Conservation (phyloP, 2,888 invertebrate genomes). For the Nymphalis urticae region DNA sequence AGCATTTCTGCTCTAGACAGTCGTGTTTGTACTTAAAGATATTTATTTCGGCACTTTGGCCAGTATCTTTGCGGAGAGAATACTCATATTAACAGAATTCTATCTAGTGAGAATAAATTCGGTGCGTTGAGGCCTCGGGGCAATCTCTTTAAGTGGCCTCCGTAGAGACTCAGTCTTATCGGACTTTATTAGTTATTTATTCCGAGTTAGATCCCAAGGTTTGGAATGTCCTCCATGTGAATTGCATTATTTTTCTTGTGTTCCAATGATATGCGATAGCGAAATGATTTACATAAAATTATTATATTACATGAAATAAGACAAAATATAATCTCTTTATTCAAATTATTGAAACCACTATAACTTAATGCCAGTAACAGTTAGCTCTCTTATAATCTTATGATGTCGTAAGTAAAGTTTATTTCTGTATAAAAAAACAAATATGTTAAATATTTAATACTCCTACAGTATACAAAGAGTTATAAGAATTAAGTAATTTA, state of each 20-base stretch:
- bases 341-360: no score
- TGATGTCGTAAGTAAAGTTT: no score
- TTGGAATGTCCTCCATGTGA: constrained; percentile 59
- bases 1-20: constrained; percentile 45
- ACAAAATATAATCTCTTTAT: no score
- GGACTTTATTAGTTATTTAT: constrained; percentile 77
- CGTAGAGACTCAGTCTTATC: constrained; percentile 60
- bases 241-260: constrained; percentile 57
- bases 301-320: neutral
- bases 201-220: constrained; percentile 52
- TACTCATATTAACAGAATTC: constrained; percentile 68
- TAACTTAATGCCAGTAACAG: no score
- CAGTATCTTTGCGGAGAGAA: constrained; percentile 57
- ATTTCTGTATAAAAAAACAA: neutral
- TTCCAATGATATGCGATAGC: constrained; percentile 3
- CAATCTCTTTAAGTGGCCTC: constrained; percentile 77
- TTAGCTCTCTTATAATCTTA: no score
- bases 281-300: constrained; percentile 28
- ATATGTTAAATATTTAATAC: no score
- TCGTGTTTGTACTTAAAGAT: constrained; percentile 56
- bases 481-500: no score
- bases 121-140: constrained; percentile 56
- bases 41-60: constrained; percentile 66
- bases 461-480: no score
- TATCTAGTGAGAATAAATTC: constrained; percentile 58